A percentile compares a stretch with the other conserved stretches of the same genome.
Conservation (phyloP, 2,888 invertebrate species). For the Trichacis sp. region DNA sequence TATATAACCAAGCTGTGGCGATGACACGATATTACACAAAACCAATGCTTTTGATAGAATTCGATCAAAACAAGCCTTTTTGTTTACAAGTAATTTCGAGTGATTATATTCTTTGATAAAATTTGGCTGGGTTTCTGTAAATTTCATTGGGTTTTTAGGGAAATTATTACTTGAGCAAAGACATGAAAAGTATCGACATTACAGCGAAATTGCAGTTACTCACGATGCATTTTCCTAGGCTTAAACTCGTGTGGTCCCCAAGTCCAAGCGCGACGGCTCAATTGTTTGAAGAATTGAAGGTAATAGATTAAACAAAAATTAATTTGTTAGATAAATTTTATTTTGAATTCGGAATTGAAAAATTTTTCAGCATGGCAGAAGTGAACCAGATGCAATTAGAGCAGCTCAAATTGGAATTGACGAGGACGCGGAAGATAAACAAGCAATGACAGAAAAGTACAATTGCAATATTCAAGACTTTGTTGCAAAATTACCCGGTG, state of each 20-base stretch:
- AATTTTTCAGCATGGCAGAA: constrained; percentile 77
- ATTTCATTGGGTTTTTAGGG: constrained; percentile 72
- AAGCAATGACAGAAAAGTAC: constrained; percentile 73
- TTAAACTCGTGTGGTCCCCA: constrained; percentile 96
- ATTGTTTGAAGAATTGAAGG: constrained; percentile 94
- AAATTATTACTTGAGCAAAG: constrained; percentile 83
- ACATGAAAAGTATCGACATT: constrained; percentile 81
- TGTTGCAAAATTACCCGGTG: constrained; percentile 88
- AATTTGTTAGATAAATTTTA: too few relatives aligned
- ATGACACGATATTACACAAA: constrained; percentile 91
- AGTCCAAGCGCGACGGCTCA: constrained; percentile 97
- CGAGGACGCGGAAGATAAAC: constrained; percentile 71
- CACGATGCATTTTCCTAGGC: constrained; percentile 94
- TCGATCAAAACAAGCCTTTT: constrained; percentile 93
- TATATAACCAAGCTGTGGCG: constrained; percentile 94
- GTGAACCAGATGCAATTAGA: constrained; percentile 81
- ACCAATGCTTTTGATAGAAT: constrained; percentile 94
- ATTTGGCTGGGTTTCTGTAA: background rate
- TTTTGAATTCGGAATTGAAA: background rate
- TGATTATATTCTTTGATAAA: background rate
- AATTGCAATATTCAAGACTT: constrained; percentile 83
- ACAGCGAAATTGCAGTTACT: constrained; percentile 90
- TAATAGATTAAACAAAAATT: too few relatives aligned
- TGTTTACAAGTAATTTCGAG: constrained; percentile 79
- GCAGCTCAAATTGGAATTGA: constrained; percentile 82